These are phyloP conservation scores for Porites lutea DNA, from an alignment of 64 coral and sea anemone genomes.

Conservation along the genomic window DNA sequence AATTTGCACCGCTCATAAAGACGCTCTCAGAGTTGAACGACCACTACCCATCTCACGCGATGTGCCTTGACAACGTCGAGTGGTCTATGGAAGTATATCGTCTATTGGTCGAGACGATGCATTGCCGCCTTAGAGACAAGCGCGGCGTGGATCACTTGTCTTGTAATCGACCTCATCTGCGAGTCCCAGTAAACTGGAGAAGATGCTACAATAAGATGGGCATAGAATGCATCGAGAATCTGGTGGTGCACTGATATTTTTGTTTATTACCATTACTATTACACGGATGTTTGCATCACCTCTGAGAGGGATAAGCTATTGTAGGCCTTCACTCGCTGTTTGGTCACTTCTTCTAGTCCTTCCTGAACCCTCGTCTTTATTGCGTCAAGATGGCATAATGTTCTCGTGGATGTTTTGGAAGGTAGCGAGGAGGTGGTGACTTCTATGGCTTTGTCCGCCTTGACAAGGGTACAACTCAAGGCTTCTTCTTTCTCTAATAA, in stretches of 20 bases:
- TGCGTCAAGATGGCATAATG: background rate
- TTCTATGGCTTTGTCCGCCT: background rate
- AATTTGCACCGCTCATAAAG: background rate
- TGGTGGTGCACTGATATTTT: background rate
- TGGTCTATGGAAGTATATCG: constrained; percentile 4
- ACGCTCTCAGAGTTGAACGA: background rate
- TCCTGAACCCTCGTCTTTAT: background rate
- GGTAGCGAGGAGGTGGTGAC: rapidly evolving
- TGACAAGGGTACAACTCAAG: background rate
- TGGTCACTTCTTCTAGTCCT: background rate
- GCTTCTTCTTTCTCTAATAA: background rate
- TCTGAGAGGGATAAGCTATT: background rate
- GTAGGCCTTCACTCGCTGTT: background rate
- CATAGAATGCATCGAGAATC: background rate
- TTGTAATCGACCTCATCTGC: background rate
- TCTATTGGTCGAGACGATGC: background rate
- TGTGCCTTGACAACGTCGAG: background rate
- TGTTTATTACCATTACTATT: background rate
- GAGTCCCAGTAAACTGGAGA: background rate
- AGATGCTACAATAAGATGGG: background rate
- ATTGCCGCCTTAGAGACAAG: background rate
- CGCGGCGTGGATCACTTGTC: background rate
- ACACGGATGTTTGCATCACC: background rate
- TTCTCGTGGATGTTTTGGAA: background rate
- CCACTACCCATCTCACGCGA: background rate